A percentile compares a stretch with the other conserved stretches of the same genome.
These are phyloP conservation scores for Drosophila heteroneura DNA, from an alignment of 2,888 invertebrate species.

Conservation along the genomic window DNA sequence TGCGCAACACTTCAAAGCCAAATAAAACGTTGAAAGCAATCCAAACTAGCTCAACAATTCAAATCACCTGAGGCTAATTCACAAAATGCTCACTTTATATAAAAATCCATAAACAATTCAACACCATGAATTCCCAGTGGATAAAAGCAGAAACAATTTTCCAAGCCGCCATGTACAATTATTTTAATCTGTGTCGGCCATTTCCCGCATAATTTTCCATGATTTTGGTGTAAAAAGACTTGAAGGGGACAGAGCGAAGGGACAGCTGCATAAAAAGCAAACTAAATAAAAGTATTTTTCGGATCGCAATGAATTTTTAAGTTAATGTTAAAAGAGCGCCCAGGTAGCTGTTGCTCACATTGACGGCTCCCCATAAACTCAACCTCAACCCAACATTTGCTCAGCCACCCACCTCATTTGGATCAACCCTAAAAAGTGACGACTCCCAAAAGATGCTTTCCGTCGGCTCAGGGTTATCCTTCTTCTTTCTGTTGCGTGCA, in stretches of 20 bases:
- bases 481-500: slow-evolving; percentile 37
- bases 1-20: slow-evolving; percentile 19
- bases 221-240: slow-evolving; percentile 36
- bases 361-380: slow-evolving; percentile 2
- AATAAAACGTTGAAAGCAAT: slow-evolving; percentile 33
- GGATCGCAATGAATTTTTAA: slow-evolving; percentile 78
- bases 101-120: slow-evolving; percentile 57
- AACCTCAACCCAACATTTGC: not conserved
- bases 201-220: slow-evolving; percentile 74
- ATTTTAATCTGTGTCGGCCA: slow-evolving; percentile 74
- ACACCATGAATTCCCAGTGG: slow-evolving; percentile 56
- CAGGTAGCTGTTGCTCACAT: slow-evolving; percentile 35
- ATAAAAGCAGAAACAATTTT: slow-evolving; percentile 17
- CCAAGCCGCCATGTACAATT: slow-evolving; percentile 57
- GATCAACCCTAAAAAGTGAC: slow-evolving; percentile 43
- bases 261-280: slow-evolving; percentile 20
- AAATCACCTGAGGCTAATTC: slow-evolving; percentile 70
- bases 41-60: slow-evolving; percentile 31
- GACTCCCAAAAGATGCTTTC: slow-evolving; percentile 65
- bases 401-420: not conserved
- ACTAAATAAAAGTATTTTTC: slow-evolving; percentile 72
- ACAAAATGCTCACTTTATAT: slow-evolving; percentile 65
- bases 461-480: slow-evolving; percentile 27
- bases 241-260: not conserved
- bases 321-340: slow-evolving; percentile 66